Conservation (phyloP, 2,113 vertebrate species). For the Mesocricetus auratus region DNA sequence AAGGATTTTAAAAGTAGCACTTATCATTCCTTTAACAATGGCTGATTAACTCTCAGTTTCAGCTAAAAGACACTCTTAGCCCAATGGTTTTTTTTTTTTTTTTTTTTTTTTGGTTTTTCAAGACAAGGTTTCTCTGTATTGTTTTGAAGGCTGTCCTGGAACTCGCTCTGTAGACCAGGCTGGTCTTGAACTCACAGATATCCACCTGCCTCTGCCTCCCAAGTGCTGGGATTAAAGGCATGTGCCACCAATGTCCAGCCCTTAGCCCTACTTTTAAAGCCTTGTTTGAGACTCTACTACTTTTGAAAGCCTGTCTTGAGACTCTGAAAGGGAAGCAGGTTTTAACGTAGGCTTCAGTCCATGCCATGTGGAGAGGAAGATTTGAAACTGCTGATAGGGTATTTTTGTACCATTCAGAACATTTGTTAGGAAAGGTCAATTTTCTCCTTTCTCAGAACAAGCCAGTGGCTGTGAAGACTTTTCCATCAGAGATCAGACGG, state of each 20-base stretch:
- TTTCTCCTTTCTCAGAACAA: background rate
- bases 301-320: background rate
- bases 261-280: background rate
- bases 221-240: too few species aligned
- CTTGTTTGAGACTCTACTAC: background rate
- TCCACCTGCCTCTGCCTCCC: too few species aligned
- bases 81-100: too few species aligned
- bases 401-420: background rate
- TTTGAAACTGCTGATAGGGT: background rate
- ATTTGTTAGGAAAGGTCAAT: slow-evolving; percentile 7
- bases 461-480: background rate
- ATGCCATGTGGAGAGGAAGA: background rate
- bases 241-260: too few species aligned
- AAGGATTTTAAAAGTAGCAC: background rate
- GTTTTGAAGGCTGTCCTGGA: too few species aligned
- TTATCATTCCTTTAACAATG: background rate
- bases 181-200: too few species aligned
- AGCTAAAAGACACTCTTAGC: background rate
- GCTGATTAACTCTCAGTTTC: background rate
- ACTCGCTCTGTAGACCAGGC: too few species aligned
- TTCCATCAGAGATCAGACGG: background rate
- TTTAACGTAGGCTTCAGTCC: background rate
- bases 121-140: too few species aligned
- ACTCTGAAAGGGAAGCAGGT: background rate
- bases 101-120: too few species aligned